Evolutionary conservation across 2,888 invertebrate genomes (phyloP).

Genomic region (Drosophila flavopinicola): DNA sequence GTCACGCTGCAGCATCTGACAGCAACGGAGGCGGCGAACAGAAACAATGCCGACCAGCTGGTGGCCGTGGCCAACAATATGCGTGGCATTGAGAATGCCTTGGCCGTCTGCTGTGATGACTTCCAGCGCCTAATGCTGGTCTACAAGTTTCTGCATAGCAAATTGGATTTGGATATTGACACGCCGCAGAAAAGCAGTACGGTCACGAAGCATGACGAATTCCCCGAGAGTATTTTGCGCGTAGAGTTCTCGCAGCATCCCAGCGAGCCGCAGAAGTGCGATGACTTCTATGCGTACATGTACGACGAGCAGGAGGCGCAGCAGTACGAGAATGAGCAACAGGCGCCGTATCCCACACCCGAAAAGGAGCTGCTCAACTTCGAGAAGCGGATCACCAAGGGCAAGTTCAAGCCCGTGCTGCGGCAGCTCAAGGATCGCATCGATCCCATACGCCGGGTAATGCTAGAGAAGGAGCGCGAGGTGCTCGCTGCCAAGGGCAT

Average conservation of each 20-base stretch:
- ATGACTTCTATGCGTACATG: conserved; percentile 84
- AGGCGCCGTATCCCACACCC: conserved; percentile 61
- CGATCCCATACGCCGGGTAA: conserved; percentile 83
- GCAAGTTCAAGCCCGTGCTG: conserved; percentile 83
- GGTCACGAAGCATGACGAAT: conserved; percentile 62
- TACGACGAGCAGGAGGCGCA: conserved; percentile 77
- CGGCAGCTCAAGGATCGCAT: conserved; percentile 83
- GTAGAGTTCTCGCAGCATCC: conserved; percentile 79
- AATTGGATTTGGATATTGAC: conserved; percentile 63
- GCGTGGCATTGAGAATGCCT: conserved; percentile 81
- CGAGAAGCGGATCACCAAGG: conserved; percentile 83
- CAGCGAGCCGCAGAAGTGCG: conserved; percentile 71
- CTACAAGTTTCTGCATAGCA: conserved; percentile 82
- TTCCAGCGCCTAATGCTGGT: conserved; percentile 83
- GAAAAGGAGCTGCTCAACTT: conserved; percentile 82
- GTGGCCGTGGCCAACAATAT: conserved; percentile 82
- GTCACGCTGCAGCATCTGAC: conserved; percentile 81
- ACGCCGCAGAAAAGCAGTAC: conserved; percentile 1
- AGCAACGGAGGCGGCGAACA: conserved; percentile 74
- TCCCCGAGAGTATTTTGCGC: conserved; percentile 79
- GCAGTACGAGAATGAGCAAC: conserved; percentile 54
- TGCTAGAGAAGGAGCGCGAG: conserved; percentile 83
- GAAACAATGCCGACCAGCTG: conserved; percentile 79
- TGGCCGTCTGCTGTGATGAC: conserved; percentile 83
- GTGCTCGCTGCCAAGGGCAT: conserved; percentile 83